Evolutionary conservation across 2,888 invertebrate genomes (phyloP).

Genomic region (Heliconius hortense): DNA sequence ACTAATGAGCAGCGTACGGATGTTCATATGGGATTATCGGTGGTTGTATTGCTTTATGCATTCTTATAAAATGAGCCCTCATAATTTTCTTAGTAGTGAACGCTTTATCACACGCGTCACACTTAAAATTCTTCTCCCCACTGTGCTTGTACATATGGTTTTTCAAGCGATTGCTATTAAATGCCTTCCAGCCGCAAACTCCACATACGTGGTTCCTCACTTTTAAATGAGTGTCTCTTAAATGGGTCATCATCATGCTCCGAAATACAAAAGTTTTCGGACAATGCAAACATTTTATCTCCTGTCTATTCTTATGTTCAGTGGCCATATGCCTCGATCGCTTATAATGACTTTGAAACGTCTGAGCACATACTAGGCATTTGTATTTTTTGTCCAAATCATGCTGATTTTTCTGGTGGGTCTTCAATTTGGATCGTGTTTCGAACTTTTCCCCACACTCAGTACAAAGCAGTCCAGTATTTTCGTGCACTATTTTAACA

Average conservation of each 20-base stretch:
- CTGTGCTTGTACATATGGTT: slow-evolving; percentile 77
- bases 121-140: slow-evolving; percentile 75
- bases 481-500: slow-evolving; percentile 68
- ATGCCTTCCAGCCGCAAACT: slow-evolving; percentile 72
- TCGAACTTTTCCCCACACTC: slow-evolving; percentile 76
- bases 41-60: slow-evolving; percentile 60
- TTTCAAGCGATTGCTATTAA: slow-evolving; percentile 75
- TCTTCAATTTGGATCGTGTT: slow-evolving; percentile 72
- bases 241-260: slow-evolving; percentile 76
- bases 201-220: slow-evolving; percentile 68
- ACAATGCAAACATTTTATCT: slow-evolving; percentile 72
- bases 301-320: slow-evolving; percentile 67
- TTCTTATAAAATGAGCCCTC: slow-evolving; percentile 68
- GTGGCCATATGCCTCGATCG: slow-evolving; percentile 70
- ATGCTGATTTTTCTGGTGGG: slow-evolving; percentile 73
- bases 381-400: slow-evolving; percentile 75
- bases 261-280: slow-evolving; percentile 73
- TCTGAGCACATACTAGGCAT: slow-evolving; percentile 71
- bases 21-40: slow-evolving; percentile 55
- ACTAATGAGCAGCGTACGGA: slow-evolving; percentile 53
- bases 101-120: slow-evolving; percentile 69
- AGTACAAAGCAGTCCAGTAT: slow-evolving; percentile 62
- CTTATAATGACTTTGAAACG: slow-evolving; percentile 70
- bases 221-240: slow-evolving; percentile 69
- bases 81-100: slow-evolving; percentile 75